Evolutionary conservation across 2,113 vertebrate genomes (phyloP), one percentile per base, ranked within the genome.

Genomic region (Mustela nigripes): DNA sequence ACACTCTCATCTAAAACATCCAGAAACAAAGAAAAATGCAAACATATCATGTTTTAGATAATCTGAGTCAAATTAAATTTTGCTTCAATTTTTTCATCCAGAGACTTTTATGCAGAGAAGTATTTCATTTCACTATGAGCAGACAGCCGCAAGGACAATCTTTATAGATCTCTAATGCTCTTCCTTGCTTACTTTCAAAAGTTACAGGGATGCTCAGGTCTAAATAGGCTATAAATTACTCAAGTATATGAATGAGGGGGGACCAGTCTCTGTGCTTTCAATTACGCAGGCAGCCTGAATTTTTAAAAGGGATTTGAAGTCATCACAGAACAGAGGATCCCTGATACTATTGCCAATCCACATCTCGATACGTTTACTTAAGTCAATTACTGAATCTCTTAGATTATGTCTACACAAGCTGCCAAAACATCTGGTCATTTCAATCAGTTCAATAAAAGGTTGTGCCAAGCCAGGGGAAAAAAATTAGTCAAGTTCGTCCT

Each of bases 391-490:
- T 94, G 78, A 97, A 88, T 96, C 76, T 87, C 94, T 97, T 93
- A 94, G 83, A 97, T 94, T 97, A 87, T 96, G 94, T 97, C 94
- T 96, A 78, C 85, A 91, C 62, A 88, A 95, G 83, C 76, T 94
- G 92, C 97, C 94, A 91, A 97, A 98, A 97, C 97, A 98, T 97
- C 97, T 98, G 98, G 97, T 92, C 94, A 26, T 96, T 98, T 98
- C 98, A 98, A 97, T 98, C 98, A 98, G 97, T 97, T 97, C 95
- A 95, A 95, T 90, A 91, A 94, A 87, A 96, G 65, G 85, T 96
- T 91, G 84, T 96, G 96, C 95, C 98, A 97, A 96, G 89, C 74
- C 63, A 53, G 36, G n/a, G 53, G 28, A 9, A 9, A 39, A 78
- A 78, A 96, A 97, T 96, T 90, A 97, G 92, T 96, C 97, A 71